These are phyloP conservation scores for Microplitis manilae DNA, from an alignment of 2,888 invertebrate species.

Conservation along the genomic window DNA sequence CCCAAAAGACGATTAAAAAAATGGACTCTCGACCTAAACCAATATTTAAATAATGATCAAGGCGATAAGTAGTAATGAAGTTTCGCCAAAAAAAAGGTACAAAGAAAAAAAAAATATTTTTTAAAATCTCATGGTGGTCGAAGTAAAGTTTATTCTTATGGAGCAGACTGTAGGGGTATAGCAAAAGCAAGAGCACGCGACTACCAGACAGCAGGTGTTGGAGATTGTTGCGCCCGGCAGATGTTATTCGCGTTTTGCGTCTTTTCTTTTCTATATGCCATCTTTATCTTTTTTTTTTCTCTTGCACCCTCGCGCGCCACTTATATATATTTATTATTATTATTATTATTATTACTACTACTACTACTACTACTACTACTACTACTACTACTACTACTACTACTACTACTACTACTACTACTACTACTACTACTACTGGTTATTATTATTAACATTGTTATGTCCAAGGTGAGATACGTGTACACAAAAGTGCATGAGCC, in stretches of 20 bases:
- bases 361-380: constrained; percentile 25
- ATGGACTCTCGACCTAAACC: not conserved
- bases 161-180: constrained; percentile 9
- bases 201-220: constrained; percentile 70
- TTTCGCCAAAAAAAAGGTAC: not conserved
- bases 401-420: constrained; percentile 15
- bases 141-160: not conserved
- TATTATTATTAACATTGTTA: no score
- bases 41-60: not conserved
- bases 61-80: not conserved
- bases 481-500: no score
- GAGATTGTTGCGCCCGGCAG: constrained; percentile 69
- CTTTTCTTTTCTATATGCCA: constrained; percentile 28
- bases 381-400: constrained; percentile 24
- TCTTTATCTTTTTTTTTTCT: constrained; percentile 23
- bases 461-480: not conserved
- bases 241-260: constrained; percentile 58
- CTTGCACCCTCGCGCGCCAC: constrained; percentile 8
- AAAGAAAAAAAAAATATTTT: not conserved
- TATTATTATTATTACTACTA: constrained; percentile 21
- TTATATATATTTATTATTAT: constrained; percentile 39
- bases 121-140: not conserved
- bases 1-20: not conserved
- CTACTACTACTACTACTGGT: not conserved
- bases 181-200: constrained; percentile 60